Evolutionary conservation across 2,797 vertebrate genomes (phyloP), one percentile per base, ranked within the genome.

Genomic region (Tenualosa thibaudeaui): DNA sequence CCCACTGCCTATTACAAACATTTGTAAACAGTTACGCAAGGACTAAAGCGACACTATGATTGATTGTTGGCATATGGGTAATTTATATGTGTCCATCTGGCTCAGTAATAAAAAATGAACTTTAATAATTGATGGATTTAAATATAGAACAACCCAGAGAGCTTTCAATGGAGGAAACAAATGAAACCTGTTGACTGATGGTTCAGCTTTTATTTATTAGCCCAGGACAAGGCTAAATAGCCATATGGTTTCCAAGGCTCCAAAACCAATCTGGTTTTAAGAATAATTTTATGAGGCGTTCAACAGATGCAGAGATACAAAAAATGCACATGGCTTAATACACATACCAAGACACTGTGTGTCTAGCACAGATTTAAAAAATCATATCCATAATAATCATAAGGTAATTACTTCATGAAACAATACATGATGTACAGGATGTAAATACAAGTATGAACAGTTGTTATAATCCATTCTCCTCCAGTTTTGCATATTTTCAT

Each of bases 91-190:
- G 31, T 75, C 31, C 37, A 37, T 43, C 17, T 46, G 37, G 71
- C 37, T 78, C 71, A 78, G 40, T 22, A 78, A 78, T 43, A 78
- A 78, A 78, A n/a, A 9, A 78, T 43, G 17, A 46, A 78, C 17
- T 78, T 78, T 9, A 78, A 78, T 78, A 78, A 78, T 78, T 78
- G 10, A 78, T 78, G 40, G 40, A 6, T 46, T 43, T 46, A 78
- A 78, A 78, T 46, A 78, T 78, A 78, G 71, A 40, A 78, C 37
- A 78, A 43, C 17, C 5, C 8, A 13, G 26, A 13, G 26, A 71
- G 68, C 4, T 31, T 37, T 78, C 9, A 5, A 22, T 46, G 40
- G 37, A 17, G 71, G 17, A 46, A 78, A 7, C 71, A 78, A 46
- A 78, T 78, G 40, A 78, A 78, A 78, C 37, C 40, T 78, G 17